phyloP scores from a whole-genome alignment of 37 sponge, comb jelly and placozoan genomes.

The Tethya wilhelma region DNA sequence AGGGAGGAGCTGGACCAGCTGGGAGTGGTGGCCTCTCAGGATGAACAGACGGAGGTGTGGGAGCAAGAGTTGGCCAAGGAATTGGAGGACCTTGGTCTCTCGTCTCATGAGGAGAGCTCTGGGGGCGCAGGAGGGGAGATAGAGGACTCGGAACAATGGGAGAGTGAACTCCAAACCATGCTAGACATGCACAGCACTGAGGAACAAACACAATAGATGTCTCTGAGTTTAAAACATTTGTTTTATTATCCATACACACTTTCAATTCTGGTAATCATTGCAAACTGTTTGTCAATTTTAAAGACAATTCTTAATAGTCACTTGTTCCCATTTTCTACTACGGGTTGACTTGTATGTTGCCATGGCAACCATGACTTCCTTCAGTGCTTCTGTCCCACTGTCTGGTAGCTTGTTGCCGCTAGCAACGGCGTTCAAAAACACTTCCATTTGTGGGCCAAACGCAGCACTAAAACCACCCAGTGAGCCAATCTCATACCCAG shows the following conservation, averaged over 20 bases:
- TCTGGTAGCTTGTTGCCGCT: not conserved
- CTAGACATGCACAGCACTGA: slow-evolving; percentile 52
- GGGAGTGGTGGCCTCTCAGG: slow-evolving; percentile 61
- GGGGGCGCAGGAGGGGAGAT: slow-evolving; percentile 21
- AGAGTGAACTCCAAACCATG: slow-evolving; percentile 81
- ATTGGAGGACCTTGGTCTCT: slow-evolving; percentile 59
- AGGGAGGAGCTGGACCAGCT: slow-evolving; percentile 71
- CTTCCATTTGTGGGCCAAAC: slow-evolving; percentile 39
- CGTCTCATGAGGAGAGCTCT: slow-evolving; percentile 33
- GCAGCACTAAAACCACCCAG: slow-evolving; percentile 50
- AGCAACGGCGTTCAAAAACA: slow-evolving; percentile 29
- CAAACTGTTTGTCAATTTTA: too few species aligned
- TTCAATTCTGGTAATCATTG: too few species aligned
- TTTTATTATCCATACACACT: too few species aligned
- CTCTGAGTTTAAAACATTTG: too few species aligned
- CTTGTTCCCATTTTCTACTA: slow-evolving; percentile 32
- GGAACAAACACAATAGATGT: not conserved
- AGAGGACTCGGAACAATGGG: slow-evolving; percentile 72
- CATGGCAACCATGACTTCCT: slow-evolving; percentile 34
- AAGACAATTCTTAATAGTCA: slow-evolving; percentile 14
- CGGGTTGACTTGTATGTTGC: slow-evolving; percentile 36
- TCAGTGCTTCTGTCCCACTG: slow-evolving; percentile 21
- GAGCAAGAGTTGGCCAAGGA: slow-evolving; percentile 35
- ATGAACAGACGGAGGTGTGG: slow-evolving; percentile 17
- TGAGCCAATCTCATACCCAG: not conserved